Evolutionary conservation across 1,140 invertebrate species (phyloP), one percentile per base, ranked within the genome.

Genomic region (Pseudomyrmex cubaensis): DNA sequence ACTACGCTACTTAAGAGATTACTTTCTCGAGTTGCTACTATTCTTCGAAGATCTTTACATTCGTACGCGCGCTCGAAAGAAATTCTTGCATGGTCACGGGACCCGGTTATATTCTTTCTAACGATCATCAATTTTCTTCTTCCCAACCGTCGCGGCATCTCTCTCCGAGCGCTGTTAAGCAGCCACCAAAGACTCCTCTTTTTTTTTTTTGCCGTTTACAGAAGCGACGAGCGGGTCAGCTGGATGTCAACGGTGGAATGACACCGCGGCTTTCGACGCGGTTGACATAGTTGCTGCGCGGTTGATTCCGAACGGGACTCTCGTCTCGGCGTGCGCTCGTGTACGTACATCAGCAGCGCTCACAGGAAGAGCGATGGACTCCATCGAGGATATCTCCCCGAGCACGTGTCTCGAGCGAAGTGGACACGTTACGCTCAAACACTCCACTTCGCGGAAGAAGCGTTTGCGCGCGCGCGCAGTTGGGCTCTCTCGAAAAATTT

Each of bases 341-440:
- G 86, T 80, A 75, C 57, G 66, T n/a, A 64, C 87, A 35, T 35
- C 35, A 35, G 35, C 87, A 76, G 75, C 82, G 82, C 63, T 66
- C 70, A 35, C 25, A 61, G 48, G 57, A 54, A 35, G 44, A 85
- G 61, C 57, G 62, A 67, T 50, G 50, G 52, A 76, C 73, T 82
- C 57, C 15, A 44, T 59, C 61, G 76, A 86, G 73, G 61, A 85
- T 85, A 82, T 77, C 86, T 83, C 87, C 85, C 69, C 76, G 80
- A 85, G 64, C 84, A 67, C 90, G 88, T 88, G 86, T 90, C 87
- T 85, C 73, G 83, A 25, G 25, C 50, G 0, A 35, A 85, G 82
- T 85, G 75, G 87, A 52, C 56, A 69, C 62, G 50, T 63, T 35
- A 61, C 25, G 89, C 83, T 91, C 90, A 91, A 92, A 92, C 90